phyloP scores from a whole-genome alignment of 1,140 invertebrate species.

The Goniozus legneri region DNA sequence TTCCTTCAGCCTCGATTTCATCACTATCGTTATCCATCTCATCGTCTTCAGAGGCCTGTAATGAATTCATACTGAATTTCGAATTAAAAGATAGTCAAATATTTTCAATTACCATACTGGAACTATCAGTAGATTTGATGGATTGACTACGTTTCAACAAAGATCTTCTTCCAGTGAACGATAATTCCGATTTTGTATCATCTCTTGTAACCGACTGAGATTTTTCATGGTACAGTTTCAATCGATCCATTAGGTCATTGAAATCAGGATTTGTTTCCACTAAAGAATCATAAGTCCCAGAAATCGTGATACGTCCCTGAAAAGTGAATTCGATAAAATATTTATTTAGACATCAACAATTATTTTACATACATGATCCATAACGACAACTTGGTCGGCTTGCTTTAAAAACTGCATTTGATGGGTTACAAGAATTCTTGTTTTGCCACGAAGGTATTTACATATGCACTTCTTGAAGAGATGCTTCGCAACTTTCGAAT shows the following conservation, averaged over 20 bases:
- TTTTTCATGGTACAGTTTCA: too few relatives aligned
- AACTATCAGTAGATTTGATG: background rate
- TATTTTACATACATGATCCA: conserved; percentile 63
- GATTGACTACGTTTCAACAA: conserved; percentile 6
- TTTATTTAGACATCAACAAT: conserved; percentile 1
- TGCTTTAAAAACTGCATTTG: conserved; percentile 76
- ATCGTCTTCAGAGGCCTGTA: conserved; percentile 10
- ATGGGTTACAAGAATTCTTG: conserved; percentile 78
- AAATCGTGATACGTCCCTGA: too few relatives aligned
- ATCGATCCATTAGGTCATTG: too few relatives aligned
- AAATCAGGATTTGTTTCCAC: too few relatives aligned
- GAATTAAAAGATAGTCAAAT: background rate
- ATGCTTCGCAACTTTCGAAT: conserved; percentile 65
- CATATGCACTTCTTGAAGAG: conserved; percentile 65
- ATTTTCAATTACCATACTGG: background rate
- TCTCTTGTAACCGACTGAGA: too few relatives aligned
- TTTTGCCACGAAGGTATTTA: conserved; percentile 58
- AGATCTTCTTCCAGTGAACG: conserved; percentile 6
- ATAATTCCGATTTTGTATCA: too few relatives aligned
- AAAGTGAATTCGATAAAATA: too few relatives aligned
- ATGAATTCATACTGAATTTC: background rate
- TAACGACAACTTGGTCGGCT: conserved; percentile 72
- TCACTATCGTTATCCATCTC: background rate
- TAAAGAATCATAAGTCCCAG: too few relatives aligned
- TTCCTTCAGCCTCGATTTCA: conserved; percentile 29